Evolutionary conservation across 1,140 invertebrate species (phyloP), one percentile per base, ranked within the genome.

Genomic region (Amyelois transitella): DNA sequence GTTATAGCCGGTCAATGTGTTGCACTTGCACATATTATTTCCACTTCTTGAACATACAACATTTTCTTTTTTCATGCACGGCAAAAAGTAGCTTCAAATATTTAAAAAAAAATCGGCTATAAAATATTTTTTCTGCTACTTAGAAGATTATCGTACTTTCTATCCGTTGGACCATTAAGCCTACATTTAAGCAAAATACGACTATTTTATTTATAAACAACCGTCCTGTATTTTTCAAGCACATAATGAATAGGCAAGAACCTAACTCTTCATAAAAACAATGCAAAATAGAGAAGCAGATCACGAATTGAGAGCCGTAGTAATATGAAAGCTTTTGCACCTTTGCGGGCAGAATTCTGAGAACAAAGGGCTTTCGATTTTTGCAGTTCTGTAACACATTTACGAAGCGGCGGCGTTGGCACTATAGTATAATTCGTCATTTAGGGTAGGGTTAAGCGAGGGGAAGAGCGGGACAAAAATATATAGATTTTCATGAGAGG

Each of bases 1-100:
- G 69, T 80, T 83, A 77, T 75, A 75, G 64, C 71, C 72, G 69
- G 77, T 75, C 72, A 81, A 82, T 79, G 72, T 77, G 69, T 77
- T 77, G 68, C 67, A 69, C 53, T 61, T 77, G 68, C 67, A 69
- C 53, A 59, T 50, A 75, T 74, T 64, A 66, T 58, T 75, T 72
- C 51, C 59, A 73, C 60, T 66, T 64, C 61, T 66, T 69, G 64
- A 75, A 53, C 66, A 66, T 21, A 58, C 64, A 55, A 66, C 32
- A 44, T 51, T 54, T 54, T 47, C 5, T 56, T 44, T 56, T 53
- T 53, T 24, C 14, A 43, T 43, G 18, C 8, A 21, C 12, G 28
- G 2, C n/a, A n/a, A n/a, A 17, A 49, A 17, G 21, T 25, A 22
- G n/a, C 43, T 54, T 54, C 49, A 22, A 14, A 38, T 38, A 38